Conservation (phyloP, 2,113 vertebrate species). For the Thermophis baileyi region DNA sequence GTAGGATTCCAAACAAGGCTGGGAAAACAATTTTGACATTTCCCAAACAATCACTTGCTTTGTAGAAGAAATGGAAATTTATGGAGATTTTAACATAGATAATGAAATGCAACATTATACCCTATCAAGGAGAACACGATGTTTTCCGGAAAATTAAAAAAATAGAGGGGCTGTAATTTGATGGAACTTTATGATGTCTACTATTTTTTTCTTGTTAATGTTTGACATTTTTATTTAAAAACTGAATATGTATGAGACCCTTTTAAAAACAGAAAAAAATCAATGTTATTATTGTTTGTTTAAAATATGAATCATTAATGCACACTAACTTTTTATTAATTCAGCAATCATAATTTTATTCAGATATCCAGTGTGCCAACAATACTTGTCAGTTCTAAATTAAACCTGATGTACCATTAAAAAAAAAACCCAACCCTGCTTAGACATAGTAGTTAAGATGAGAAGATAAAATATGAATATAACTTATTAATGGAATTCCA, state of each 20-base stretch:
- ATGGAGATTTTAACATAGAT: slow-evolving; percentile 40
- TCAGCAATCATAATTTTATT: neutral
- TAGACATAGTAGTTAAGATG: neutral
- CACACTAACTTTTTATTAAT: neutral
- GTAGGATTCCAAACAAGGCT: neutral
- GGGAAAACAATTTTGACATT: slow-evolving; percentile 17
- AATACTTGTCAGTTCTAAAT: neutral
- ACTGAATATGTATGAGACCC: neutral
- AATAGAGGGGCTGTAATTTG: slow-evolving; percentile 33
- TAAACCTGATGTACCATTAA: neutral
- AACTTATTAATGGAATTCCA: neutral
- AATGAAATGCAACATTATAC: slow-evolving; percentile 31
- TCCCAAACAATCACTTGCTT: slow-evolving; percentile 35
- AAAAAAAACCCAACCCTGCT: neutral
- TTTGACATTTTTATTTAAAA: neutral
- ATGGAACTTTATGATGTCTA: slow-evolving; percentile 13
- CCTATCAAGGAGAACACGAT: slow-evolving; percentile 15
- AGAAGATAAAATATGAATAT: neutral
- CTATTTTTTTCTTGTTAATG: neutral
- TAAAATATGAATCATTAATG: neutral
- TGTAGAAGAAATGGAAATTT: slow-evolving; percentile 41
- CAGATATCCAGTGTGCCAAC: neutral
- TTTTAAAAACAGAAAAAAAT: neutral
- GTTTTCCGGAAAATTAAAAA: slow-evolving; percentile 30
- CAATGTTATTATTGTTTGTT: neutral